Base-by-base conservation (phyloP, 1,140 invertebrate genomes). In the Drosophila truncata region DNA sequence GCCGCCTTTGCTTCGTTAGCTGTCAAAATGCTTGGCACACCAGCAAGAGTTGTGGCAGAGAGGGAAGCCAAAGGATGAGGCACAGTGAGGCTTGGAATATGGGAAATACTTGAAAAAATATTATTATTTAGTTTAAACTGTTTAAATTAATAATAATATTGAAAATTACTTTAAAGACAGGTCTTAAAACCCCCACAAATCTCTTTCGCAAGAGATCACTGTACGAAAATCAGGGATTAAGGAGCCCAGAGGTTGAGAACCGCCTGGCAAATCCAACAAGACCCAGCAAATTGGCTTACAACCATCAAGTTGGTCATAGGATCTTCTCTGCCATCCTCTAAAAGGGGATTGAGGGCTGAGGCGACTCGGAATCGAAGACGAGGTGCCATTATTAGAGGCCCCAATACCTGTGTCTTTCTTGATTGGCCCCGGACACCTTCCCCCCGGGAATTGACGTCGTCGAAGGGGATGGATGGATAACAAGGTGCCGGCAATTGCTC, bases 221-320 rank as follows among this genome's bases (percentile, higher is more conserved):
- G 46, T 25, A 2, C 14, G 0, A 52, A 70, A 42, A 33, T 13
- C 50, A 39, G 3, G 55, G 23, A n/a, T 41, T 25, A 46, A 16
- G 37, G 20, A 18, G 10, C 29, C 16, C 35, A 61, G 20, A 25
- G 63, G 42, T 31, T 29, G n/a, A 20, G 63, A n/a, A 46, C 52
- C 18, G 39, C 23, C 31, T 52, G 60, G n/a, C 65, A 35, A 35
- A 73, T 41, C 49, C 31, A 62, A 65, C 46, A 80, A 61, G 37
- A n/a, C 59, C 55, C 31, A 3, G 62, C 80, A 82, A 82, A 82
- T 82, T 82, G 80, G 79, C 80, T 82, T 73, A 58, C 63, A 61
- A 46, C 63, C 54, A 59, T 44, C 27, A 29, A 29, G 27, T 29
- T 29, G 7, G 27, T 29, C 52, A 29, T 9, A 46, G 25, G 23